A percentile compares a stretch with the other conserved stretches of the same genome.
Conservation (phyloP, 2,113 vertebrate genomes). For the Thomomys bottae region DNA sequence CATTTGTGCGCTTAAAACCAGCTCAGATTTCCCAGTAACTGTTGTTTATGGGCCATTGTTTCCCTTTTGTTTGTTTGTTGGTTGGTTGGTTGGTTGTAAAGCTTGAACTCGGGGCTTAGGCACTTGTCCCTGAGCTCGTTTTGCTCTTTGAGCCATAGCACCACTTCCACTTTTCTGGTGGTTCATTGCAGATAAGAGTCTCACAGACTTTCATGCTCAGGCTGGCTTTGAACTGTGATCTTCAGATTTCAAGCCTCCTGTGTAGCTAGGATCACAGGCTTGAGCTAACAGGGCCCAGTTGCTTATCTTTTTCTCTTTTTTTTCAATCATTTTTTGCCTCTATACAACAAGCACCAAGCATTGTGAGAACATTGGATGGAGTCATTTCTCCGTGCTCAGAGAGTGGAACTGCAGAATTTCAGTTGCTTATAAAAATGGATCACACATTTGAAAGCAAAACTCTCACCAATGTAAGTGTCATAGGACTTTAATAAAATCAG, state of each 20-base stretch:
- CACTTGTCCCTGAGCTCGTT: too few relatives aligned
- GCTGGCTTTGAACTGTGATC: too few relatives aligned
- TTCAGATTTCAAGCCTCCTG: too few relatives aligned
- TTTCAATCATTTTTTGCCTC: slow-evolving; percentile 54
- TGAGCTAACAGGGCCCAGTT: too few relatives aligned
- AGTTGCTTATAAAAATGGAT: slow-evolving; percentile 68
- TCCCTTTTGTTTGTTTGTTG: too few relatives aligned
- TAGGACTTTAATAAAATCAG: slow-evolving; percentile 64
- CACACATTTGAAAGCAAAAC: slow-evolving; percentile 62
- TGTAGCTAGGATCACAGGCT: too few relatives aligned
- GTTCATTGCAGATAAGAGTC: too few relatives aligned
- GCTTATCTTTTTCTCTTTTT: slow-evolving; percentile 48
- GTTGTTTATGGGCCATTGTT: slow-evolving; percentile 30
- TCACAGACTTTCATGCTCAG: too few relatives aligned
- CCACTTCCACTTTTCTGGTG: too few relatives aligned
- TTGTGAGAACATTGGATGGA: slow-evolving; percentile 49
- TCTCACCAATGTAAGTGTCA: slow-evolving; percentile 67
- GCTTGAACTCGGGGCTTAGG: too few relatives aligned
- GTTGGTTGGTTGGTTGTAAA: too few relatives aligned
- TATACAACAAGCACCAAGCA: slow-evolving; percentile 24
- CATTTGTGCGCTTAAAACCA: neutral
- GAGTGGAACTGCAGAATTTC: slow-evolving; percentile 47
- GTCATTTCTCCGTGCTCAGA: slow-evolving; percentile 53
- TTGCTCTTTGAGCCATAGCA: too few relatives aligned
- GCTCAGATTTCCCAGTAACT: neutral